These are phyloP conservation scores for Xyrichtys novacula DNA, from an alignment of 2,797 vertebrate species.

Conservation along the genomic window DNA sequence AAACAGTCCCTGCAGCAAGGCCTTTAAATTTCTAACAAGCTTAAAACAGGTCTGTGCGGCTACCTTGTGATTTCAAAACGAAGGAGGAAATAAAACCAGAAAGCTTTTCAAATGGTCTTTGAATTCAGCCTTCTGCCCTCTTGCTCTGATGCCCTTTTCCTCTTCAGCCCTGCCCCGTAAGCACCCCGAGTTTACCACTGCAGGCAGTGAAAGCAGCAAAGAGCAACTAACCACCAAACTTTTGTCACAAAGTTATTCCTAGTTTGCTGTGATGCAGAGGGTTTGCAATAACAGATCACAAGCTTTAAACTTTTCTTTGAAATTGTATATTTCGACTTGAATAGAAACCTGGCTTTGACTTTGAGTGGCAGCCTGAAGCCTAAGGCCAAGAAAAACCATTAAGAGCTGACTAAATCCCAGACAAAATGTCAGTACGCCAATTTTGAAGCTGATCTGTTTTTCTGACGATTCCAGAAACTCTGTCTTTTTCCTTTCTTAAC, in stretches of 20 bases:
- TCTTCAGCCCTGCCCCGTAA: no score
- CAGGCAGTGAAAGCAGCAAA: background rate
- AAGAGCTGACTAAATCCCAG: conserved; percentile 37
- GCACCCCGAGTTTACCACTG: no score
- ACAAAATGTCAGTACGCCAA: conserved; percentile 31
- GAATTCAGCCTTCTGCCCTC: no score
- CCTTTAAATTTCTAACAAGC: no score
- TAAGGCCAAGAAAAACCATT: conserved; percentile 52
- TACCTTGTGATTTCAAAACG: no score
- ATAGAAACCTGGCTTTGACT: conserved; percentile 16
- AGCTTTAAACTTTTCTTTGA: conserved; percentile 17
- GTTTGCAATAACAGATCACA: conserved; percentile 6
- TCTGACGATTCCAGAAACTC: background rate
- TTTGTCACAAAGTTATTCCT: conserved; percentile 3
- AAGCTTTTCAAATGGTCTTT: no score
- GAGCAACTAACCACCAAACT: conserved; percentile 31
- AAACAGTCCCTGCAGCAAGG: no score
- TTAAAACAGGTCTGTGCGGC: no score
- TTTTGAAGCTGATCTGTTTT: conserved; percentile 30
- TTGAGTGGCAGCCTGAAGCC: conserved; percentile 35
- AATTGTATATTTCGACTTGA: conserved; percentile 20
- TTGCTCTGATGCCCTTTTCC: no score
- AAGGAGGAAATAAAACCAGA: no score
- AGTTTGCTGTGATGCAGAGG: background rate
- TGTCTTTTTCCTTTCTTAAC: conserved; percentile 14